A percentile compares a stretch with the other conserved stretches of the same genome.
These are phyloP conservation scores for Chlorocebus sabaeus DNA, from an alignment of 2,113 vertebrate genomes.

Conservation along the genomic window DNA sequence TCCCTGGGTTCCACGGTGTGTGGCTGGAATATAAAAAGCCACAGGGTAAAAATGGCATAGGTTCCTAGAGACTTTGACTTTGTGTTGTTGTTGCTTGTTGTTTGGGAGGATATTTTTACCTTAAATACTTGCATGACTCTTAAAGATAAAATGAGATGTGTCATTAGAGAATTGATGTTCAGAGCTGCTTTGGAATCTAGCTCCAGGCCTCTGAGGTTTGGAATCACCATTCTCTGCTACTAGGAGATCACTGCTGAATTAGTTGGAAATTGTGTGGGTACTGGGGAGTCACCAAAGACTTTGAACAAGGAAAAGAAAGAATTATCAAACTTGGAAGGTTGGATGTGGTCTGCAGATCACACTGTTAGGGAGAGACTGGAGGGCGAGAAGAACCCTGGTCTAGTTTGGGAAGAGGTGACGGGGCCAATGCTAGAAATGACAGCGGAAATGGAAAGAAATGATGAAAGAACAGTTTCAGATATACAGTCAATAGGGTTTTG, in stretches of 20 bases:
- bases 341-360: background rate
- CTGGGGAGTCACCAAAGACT: background rate
- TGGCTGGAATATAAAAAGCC: background rate
- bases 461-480: background rate
- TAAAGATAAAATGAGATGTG: background rate
- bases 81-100: background rate
- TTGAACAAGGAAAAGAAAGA: background rate
- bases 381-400: background rate
- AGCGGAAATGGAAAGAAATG: background rate
- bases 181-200: background rate
- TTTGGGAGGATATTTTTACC: background rate
- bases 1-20: fast-evolving
- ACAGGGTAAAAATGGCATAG: background rate
- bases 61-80: background rate
- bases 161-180: background rate
- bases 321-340: background rate
- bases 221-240: background rate
- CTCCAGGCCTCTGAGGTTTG: background rate
- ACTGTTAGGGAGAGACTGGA: background rate
- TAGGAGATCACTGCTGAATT: background rate
- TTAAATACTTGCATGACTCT: slow-evolving; percentile 11
- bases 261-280: background rate
- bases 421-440: background rate
- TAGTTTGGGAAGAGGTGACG: background rate
- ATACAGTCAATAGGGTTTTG: background rate